These are phyloP conservation scores for Sphyrna mokarran DNA, from an alignment of 2,113 vertebrate genomes.

Conservation along the genomic window DNA sequence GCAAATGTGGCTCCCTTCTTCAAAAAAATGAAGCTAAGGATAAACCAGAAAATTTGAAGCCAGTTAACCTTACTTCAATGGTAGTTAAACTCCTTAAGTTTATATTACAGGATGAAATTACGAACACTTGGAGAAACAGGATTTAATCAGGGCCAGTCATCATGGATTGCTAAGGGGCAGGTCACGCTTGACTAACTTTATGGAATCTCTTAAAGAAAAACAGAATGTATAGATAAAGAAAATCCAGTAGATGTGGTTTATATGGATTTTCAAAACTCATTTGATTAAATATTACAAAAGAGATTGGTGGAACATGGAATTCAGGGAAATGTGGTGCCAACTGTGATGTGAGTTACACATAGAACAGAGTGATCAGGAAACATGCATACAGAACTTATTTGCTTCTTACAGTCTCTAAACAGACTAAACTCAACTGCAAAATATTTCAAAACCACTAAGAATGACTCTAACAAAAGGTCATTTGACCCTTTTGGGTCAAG, in stretches of 20 bases:
- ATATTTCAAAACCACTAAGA: not conserved
- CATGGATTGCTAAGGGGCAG: not conserved
- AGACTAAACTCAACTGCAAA: not conserved
- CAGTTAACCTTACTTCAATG: conserved; percentile 17
- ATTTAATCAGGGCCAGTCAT: conserved; percentile 27
- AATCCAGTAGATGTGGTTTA: not conserved
- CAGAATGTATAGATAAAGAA: not conserved
- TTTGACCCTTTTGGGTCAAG: not conserved
- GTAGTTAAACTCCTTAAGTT: conserved; percentile 22
- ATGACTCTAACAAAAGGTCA: not conserved
- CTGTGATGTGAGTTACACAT: not conserved
- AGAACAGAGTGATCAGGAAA: not conserved
- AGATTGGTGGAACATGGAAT: not conserved
- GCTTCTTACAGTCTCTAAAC: not conserved
- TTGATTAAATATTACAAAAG: not conserved
- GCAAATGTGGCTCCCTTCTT: not conserved
- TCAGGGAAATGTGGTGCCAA: not conserved
- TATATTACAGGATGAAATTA: conserved; percentile 28
- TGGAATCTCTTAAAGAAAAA: not conserved
- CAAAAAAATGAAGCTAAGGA: not conserved
- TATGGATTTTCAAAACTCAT: conserved; percentile 2
- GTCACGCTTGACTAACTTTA: not conserved
- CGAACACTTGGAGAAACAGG: not conserved
- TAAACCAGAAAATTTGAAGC: conserved; percentile 25
- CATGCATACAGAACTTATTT: not conserved